These are phyloP conservation scores for Solenodon paradoxus DNA, from an alignment of 2,113 vertebrate genomes.

Conservation along the genomic window DNA sequence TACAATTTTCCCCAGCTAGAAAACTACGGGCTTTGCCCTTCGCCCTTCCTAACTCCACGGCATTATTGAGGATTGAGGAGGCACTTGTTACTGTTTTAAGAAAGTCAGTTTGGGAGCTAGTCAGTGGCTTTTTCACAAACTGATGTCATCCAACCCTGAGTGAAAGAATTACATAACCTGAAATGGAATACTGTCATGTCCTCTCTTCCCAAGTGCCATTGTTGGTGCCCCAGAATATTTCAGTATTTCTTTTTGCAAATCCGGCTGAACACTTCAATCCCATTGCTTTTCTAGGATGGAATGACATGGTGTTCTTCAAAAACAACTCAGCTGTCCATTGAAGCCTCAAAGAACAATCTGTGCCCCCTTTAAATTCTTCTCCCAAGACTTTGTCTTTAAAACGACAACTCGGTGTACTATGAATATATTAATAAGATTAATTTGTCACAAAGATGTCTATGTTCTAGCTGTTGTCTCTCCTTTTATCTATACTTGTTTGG, in stretches of 20 bases:
- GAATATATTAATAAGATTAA: constrained; percentile 1
- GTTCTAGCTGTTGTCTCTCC: not conserved
- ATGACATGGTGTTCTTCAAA: constrained; percentile 24
- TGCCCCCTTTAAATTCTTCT: constrained; percentile 25
- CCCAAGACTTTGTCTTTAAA: constrained; percentile 20
- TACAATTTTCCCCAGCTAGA: constrained; percentile 31
- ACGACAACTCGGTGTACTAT: not conserved
- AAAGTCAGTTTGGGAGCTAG: constrained; percentile 51
- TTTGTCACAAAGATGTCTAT: constrained; percentile 25
- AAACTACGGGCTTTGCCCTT: constrained; percentile 51
- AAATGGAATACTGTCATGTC: constrained; percentile 47
- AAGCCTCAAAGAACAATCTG: constrained; percentile 14
- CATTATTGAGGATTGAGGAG: constrained; percentile 58
- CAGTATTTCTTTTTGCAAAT: constrained; percentile 39
- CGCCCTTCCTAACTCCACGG: constrained; percentile 54
- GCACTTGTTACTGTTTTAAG: constrained; percentile 67
- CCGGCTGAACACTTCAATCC: constrained; percentile 35
- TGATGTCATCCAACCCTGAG: constrained; percentile 68
- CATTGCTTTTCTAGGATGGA: constrained; percentile 23
- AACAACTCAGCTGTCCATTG: not conserved
- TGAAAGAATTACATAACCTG: constrained; percentile 64
- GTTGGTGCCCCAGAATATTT: constrained; percentile 27
- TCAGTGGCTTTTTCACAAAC: constrained; percentile 65
- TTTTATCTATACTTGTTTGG: not conserved
- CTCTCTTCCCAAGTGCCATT: constrained; percentile 60